phyloP scores from a whole-genome alignment of 2,797 vertebrate genomes.

The Anas bernieri region DNA sequence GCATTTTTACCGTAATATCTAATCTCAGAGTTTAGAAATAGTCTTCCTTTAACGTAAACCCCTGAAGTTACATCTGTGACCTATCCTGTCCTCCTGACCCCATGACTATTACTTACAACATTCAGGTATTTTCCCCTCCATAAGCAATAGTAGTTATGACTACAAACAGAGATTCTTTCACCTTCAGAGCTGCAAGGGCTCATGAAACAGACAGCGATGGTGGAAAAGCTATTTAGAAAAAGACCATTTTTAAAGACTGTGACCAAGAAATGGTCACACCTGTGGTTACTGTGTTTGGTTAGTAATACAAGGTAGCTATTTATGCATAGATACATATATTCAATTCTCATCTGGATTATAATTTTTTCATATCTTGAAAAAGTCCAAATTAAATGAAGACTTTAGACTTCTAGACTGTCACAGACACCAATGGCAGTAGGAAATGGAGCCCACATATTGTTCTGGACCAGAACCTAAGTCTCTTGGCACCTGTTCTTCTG shows the following conservation, averaged over 20 bases:
- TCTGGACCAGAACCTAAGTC: not conserved
- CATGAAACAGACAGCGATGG: not conserved
- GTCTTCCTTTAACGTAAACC: not conserved
- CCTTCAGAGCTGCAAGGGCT: not conserved
- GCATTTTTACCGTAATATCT: not conserved
- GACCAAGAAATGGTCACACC: not conserved
- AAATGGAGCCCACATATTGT: not conserved
- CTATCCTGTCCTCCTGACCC: not conserved
- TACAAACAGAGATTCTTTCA: not conserved
- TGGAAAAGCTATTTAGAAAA: not conserved
- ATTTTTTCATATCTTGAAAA: not conserved
- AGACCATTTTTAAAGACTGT: not conserved
- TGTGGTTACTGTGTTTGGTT: not conserved
- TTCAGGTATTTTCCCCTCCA: not conserved
- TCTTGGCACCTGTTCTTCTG: not conserved
- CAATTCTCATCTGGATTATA: not conserved
- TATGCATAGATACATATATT: not conserved
- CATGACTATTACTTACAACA: not conserved
- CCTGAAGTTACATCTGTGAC: not conserved
- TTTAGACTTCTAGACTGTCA: not conserved
- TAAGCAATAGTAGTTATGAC: not conserved
- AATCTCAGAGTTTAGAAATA: not conserved
- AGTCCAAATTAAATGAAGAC: not conserved
- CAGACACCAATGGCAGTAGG: not conserved
- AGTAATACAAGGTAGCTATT: not conserved